Base-by-base conservation (phyloP, 2,888 invertebrate genomes). In the Synanthedon formicaeformis region DNA sequence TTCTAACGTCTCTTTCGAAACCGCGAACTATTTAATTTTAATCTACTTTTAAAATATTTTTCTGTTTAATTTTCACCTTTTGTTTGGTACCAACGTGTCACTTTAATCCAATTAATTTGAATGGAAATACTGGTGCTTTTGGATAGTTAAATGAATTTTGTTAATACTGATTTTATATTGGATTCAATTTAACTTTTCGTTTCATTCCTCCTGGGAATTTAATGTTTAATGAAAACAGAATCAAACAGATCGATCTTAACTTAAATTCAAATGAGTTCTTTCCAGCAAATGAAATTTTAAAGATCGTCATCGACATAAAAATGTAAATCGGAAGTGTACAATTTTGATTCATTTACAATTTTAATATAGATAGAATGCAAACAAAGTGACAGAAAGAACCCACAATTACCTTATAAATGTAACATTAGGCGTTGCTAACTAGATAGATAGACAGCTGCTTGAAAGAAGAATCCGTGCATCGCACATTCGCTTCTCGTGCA, bases 401-500 rank as follows among this genome's bases (percentile, higher is more conserved):
- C 67, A 64, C 62, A 58, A 56, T 53, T 66, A 66, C 69, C 81
- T 85, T 86, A 85, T 72, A 50, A 79, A 51, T 73, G 75, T 82
- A 84, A 85, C 78, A 84, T 73, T 74, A 86, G 85, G 86, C 86
- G 71, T 80, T 78, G 74, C 86, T 86, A 87, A 81, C 86, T 86
- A 86, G 75, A 81, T 86, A 86, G 75, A 81, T 78, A 85, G 83
- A 84, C 71, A 84, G 86, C 86, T 82, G 85, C 82, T 85, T 83
- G 81, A 85, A 86, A 83, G 82, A 83, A 84, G 82, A 80, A 75
- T 78, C 77, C 87, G 87, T 87, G 87, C 86, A 86, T 79, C 73
- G 86, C 86, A 84, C 85, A 86, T 87, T 87, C 86, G 86, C 85
- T 81, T 82, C 78, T 85, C 86, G 86, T 87, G 86, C 86, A 87